Conservation (phyloP, 2,113 vertebrate genomes). For the Castor canadensis region DNA sequence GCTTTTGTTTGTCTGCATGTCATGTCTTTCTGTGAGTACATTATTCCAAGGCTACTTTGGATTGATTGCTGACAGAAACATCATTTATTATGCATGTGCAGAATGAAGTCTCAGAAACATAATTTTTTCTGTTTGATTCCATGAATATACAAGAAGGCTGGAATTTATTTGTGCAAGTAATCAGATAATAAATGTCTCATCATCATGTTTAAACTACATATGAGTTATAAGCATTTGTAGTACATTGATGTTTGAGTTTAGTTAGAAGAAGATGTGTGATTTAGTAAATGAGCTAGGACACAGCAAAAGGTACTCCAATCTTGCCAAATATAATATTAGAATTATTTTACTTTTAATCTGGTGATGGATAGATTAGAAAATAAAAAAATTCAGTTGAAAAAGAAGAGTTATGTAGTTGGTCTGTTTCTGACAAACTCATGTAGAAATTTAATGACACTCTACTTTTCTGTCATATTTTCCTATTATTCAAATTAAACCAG, state of each 20-base stretch:
- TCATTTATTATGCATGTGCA: slow-evolving; percentile 62
- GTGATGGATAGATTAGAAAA: background rate
- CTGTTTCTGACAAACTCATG: background rate
- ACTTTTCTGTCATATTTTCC: background rate
- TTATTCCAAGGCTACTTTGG: slow-evolving; percentile 13
- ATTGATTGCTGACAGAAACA: slow-evolving; percentile 69
- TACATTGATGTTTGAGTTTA: background rate
- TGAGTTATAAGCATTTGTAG: background rate
- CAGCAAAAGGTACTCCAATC: background rate
- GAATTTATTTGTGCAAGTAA: slow-evolving; percentile 34
- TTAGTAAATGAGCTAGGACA: background rate
- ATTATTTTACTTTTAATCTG: background rate
- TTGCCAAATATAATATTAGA: background rate
- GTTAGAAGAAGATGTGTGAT: background rate
- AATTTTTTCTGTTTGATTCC: slow-evolving; percentile 54
- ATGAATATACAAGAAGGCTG: slow-evolving; percentile 66
- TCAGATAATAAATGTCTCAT: slow-evolving; percentile 47
- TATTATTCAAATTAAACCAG: background rate
- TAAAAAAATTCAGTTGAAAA: slow-evolving; percentile 7
- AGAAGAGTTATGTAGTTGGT: background rate
- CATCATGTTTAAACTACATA: slow-evolving; percentile 51
- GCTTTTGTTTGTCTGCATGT: slow-evolving; percentile 62
- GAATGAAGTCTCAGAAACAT: slow-evolving; percentile 54
- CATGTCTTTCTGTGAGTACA: background rate
- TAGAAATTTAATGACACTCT: background rate